These are phyloP conservation scores for Cydia amplana DNA, from an alignment of 1,140 invertebrate genomes.

Conservation along the genomic window DNA sequence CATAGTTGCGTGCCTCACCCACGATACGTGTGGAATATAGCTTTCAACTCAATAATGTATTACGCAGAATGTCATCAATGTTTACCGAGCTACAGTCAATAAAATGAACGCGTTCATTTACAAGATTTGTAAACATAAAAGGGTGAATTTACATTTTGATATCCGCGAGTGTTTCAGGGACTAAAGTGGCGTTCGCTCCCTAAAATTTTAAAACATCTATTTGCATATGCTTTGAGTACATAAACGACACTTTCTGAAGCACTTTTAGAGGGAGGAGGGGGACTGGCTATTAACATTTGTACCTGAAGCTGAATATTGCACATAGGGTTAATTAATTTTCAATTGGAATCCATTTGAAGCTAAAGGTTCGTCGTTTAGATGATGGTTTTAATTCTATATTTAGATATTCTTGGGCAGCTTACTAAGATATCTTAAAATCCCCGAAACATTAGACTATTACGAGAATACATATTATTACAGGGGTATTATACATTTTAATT, in stretches of 20 bases:
- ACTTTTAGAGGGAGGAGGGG: slow-evolving; percentile 50
- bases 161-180: slow-evolving; percentile 75
- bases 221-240: slow-evolving; percentile 79
- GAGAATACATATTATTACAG: no score
- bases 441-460: no score
- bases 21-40: slow-evolving; percentile 8
- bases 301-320: slow-evolving; percentile 36
- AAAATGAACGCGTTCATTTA: slow-evolving; percentile 76
- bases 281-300: slow-evolving; percentile 45
- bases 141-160: slow-evolving; percentile 79
- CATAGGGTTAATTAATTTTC: slow-evolving; percentile 20
- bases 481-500: no score
- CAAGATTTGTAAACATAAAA: slow-evolving; percentile 79
- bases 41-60: slow-evolving; percentile 47
- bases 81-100: slow-evolving; percentile 61
- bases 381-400: background rate
- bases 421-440: no score
- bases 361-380: background rate
- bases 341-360: background rate
- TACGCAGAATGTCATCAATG: slow-evolving; percentile 34
- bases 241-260: slow-evolving; percentile 77
- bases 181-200: slow-evolving; percentile 74
- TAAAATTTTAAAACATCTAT: slow-evolving; percentile 79
- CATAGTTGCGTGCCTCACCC: background rate
- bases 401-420: background rate